These are phyloP conservation scores for Lithobius niger DNA, from an alignment of 1,140 invertebrate species.

Conservation along the genomic window DNA sequence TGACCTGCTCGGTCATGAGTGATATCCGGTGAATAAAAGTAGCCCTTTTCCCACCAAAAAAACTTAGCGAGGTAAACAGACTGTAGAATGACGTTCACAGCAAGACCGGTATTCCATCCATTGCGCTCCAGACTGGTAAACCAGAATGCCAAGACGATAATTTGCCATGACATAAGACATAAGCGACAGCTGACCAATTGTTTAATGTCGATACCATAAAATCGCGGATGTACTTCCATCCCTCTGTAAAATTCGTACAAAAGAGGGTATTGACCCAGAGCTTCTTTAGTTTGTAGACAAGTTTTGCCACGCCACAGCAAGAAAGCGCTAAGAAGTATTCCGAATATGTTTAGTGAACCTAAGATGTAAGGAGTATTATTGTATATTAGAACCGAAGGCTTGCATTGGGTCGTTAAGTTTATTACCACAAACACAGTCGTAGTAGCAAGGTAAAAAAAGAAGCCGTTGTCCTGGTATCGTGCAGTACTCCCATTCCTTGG, in stretches of 20 bases:
- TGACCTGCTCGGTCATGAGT: constrained; percentile 45
- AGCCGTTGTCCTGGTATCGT: constrained; percentile 44
- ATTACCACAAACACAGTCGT: constrained; percentile 28
- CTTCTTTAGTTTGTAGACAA: constrained; percentile 24
- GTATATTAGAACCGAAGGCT: constrained; percentile 30
- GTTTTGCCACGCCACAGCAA: constrained; percentile 33
- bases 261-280: constrained; percentile 26
- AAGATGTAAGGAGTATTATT: constrained; percentile 37
- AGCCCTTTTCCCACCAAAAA: constrained; percentile 48
- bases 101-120: constrained; percentile 33
- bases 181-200: constrained; percentile 35
- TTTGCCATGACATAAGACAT: constrained; percentile 44
- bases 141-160: constrained; percentile 32
- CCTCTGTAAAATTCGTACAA: constrained; percentile 45
- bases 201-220: constrained; percentile 38
- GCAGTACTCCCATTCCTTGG: no score
- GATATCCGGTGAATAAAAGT: constrained; percentile 48
- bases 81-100: constrained; percentile 35
- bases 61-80: constrained; percentile 44
- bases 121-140: constrained; percentile 33
- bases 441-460: constrained; percentile 36
- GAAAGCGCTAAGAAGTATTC: constrained; percentile 35
- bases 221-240: constrained; percentile 41
- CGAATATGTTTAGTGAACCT: constrained; percentile 36
- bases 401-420: constrained; percentile 7